Percentiles rank a stretch among this genome's conserved stretches.
Conservation (phyloP, 2,888 invertebrate species). For the Lasioglossum lativentre region DNA sequence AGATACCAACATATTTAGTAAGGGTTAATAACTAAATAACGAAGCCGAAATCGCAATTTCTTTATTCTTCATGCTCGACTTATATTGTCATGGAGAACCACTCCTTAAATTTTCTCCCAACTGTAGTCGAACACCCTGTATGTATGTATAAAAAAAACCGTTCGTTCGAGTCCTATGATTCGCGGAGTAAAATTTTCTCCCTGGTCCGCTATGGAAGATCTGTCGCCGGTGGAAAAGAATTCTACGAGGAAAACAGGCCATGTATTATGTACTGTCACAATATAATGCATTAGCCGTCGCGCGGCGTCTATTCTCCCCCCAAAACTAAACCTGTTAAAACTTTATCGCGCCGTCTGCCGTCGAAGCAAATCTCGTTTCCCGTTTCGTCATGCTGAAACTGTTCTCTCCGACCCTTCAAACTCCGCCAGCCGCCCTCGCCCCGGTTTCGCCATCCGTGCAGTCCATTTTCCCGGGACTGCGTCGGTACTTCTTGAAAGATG, state of each 20-base stretch:
- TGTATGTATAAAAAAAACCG: no score
- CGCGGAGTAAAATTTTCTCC: neutral
- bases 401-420: constrained; percentile 11
- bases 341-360: constrained; percentile 16
- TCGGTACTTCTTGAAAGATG: constrained; percentile 27
- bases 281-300: constrained; percentile 18
- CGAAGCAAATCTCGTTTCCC: constrained; percentile 32
- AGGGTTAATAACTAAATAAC: no score
- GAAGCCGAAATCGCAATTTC: no score
- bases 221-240: neutral
- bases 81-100: no score
- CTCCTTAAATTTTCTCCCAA: no score
- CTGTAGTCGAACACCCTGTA: no score
- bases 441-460: constrained; percentile 6
- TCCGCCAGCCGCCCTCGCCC: neutral
- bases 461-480: constrained; percentile 31
- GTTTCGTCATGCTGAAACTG: constrained; percentile 28
- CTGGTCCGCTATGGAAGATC: neutral
- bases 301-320: neutral
- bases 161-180: no score
- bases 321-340: constrained; percentile 34
- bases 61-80: no score
- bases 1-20: no score
- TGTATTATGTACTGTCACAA: constrained; percentile 7
- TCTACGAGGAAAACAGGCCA: neutral